These are phyloP conservation scores for Hydrotaea diabolus DNA, from an alignment of 2,888 invertebrate genomes.

Conservation along the genomic window DNA sequence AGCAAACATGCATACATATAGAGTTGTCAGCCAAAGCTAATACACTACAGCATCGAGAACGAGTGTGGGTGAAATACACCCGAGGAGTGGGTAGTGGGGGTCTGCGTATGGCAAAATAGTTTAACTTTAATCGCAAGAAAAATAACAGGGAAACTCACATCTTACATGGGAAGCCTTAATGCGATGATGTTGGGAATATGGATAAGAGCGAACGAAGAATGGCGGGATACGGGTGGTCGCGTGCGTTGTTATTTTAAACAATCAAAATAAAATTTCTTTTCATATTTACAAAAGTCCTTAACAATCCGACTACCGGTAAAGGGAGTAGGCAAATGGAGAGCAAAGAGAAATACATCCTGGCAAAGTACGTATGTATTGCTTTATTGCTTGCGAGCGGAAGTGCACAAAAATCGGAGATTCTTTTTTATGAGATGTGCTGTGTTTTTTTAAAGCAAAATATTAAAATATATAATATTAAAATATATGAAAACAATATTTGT, in stretches of 20 bases:
- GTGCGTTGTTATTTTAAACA: conserved; percentile 1
- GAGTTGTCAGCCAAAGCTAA: conserved; percentile 41
- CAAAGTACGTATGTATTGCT: too few species aligned
- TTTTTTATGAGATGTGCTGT: background rate
- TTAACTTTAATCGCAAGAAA: conserved; percentile 1
- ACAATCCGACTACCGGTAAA: background rate
- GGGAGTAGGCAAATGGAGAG: background rate
- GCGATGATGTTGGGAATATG: background rate
- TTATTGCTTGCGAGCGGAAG: background rate
- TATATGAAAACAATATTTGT: conserved; percentile 2
- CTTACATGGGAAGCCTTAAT: conserved; percentile 2
- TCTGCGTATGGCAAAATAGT: background rate
- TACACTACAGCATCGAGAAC: background rate
- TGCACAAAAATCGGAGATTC: background rate
- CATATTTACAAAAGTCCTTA: conserved; percentile 16
- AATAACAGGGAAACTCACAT: background rate
- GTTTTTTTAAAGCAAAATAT: background rate
- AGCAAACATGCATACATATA: background rate
- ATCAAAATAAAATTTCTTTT: conserved; percentile 24
- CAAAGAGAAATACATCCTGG: background rate
- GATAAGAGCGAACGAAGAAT: background rate
- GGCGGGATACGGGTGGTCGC: background rate
- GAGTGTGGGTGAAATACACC: background rate
- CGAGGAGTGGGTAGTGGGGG: too few species aligned
- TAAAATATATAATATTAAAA: too few species aligned